A percentile compares a stretch with the other conserved stretches of the same genome.
Evolutionary conservation across 2,888 invertebrate genomes (phyloP).

Genomic region (Nipponacmea schrenckii): DNA sequence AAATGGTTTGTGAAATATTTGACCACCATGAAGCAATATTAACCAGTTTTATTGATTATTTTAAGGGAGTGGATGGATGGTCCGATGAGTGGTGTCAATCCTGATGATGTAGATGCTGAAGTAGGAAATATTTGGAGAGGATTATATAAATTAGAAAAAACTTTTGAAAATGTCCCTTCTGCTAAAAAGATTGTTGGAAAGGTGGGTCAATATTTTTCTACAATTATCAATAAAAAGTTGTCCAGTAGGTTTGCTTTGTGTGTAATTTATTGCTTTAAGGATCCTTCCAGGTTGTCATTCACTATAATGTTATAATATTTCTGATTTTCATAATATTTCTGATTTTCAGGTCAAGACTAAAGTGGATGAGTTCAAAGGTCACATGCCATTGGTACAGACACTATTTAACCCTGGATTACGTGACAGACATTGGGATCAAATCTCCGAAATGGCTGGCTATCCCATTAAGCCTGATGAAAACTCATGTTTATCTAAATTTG

Average conservation of each 20-base stretch:
- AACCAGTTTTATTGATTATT: neutral
- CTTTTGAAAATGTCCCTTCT: slow-evolving; percentile 81
- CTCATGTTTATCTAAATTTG: slow-evolving; percentile 83
- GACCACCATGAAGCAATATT: neutral
- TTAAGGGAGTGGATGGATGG: slow-evolving; percentile 82
- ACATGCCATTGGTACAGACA: slow-evolving; percentile 88
- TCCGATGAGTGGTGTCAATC: slow-evolving; percentile 85
- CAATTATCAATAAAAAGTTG: neutral
- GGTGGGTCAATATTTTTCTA: slow-evolving; percentile 61
- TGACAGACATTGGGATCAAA: slow-evolving; percentile 86
- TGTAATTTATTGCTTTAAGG: no score
- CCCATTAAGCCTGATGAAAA: slow-evolving; percentile 85
- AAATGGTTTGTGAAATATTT: neutral
- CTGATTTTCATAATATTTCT: neutral
- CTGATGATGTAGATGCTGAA: slow-evolving; percentile 87
- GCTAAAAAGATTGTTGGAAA: slow-evolving; percentile 79
- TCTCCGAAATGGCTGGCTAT: slow-evolving; percentile 94
- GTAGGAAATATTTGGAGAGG: slow-evolving; percentile 79
- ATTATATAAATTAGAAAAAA: slow-evolving; percentile 88
- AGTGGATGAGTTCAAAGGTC: slow-evolving; percentile 85
- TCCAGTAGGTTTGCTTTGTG: neutral
- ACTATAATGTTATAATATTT: neutral
- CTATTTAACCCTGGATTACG: slow-evolving; percentile 91
- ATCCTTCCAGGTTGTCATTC: neutral
- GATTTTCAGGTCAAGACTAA: slow-evolving; percentile 72